phyloP scores from a whole-genome alignment of 2,888 invertebrate genomes.

The Chrysodeixis includens region DNA sequence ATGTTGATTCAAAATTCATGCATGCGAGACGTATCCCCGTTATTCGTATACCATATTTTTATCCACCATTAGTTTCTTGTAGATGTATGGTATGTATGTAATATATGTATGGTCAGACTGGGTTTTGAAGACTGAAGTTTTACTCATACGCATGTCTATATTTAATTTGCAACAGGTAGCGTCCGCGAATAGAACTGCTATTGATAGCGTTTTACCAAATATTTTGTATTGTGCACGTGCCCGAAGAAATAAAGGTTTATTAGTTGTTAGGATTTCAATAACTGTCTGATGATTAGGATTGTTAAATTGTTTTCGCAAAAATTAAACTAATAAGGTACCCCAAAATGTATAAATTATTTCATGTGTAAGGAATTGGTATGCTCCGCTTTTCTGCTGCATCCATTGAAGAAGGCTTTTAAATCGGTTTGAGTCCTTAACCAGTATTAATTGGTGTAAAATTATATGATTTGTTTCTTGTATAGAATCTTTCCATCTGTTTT shows the following conservation, averaged over 20 bases:
- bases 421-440: too few relatives aligned
- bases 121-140: background rate
- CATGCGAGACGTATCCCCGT: constrained; percentile 52
- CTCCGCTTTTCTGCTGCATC: background rate
- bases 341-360: background rate
- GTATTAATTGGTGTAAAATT: too few relatives aligned
- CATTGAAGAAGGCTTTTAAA: background rate
- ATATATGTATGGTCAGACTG: background rate
- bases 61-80: constrained; percentile 42
- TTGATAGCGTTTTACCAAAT: background rate
- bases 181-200: background rate
- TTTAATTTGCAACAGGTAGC: background rate
- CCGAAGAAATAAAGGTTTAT: background rate
- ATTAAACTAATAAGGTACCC: background rate
- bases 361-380: background rate
- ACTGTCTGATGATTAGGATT: background rate
- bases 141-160: background rate
- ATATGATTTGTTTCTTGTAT: too few relatives aligned
- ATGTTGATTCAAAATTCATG: constrained; percentile 52
- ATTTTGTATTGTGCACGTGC: background rate
- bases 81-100: constrained; percentile 11
- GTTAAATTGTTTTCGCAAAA: background rate
- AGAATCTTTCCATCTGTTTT: background rate
- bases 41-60: constrained; percentile 46
- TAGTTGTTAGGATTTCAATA: background rate